Conservation (phyloP, 2,797 vertebrate species). For the Triplophysa yarkandensis region DNA sequence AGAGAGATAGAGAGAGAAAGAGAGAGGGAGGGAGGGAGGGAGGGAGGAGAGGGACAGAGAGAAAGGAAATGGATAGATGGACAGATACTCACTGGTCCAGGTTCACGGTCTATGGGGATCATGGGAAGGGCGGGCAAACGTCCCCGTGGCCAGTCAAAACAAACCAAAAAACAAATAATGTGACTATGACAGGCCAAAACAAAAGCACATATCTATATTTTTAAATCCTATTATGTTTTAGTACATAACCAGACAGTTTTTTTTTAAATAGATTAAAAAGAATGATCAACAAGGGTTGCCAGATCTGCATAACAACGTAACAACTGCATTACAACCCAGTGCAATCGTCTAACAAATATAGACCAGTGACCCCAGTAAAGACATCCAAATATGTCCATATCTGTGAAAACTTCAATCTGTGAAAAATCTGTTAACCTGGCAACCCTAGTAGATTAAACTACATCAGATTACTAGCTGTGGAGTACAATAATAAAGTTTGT, state of each 20-base stretch:
- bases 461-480: too few species aligned
- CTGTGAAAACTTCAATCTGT: too few species aligned
- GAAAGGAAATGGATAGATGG: background rate
- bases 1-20: slow-evolving; percentile 15
- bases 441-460: too few species aligned
- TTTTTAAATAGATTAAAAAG: too few species aligned
- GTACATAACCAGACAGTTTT: background rate
- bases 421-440: too few species aligned
- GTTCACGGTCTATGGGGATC: slow-evolving; percentile 82
- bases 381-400: too few species aligned
- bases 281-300: too few species aligned
- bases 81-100: slow-evolving; percentile 84
- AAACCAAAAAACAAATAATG: slow-evolving; percentile 62
- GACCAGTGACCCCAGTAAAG: too few species aligned
- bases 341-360: too few species aligned
- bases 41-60: slow-evolving; percentile 14
- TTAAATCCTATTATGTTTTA: background rate
- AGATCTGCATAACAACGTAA: too few species aligned
- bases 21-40: slow-evolving; percentile 30
- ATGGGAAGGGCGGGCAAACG: slow-evolving; percentile 59
- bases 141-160: slow-evolving; percentile 63
- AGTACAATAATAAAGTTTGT: too few species aligned
- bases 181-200: slow-evolving; percentile 50
- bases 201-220: background rate
- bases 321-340: too few species aligned